Percentiles rank a stretch among this genome's conserved stretches.
Evolutionary conservation across 2,797 vertebrate species (phyloP).

Genomic region (Cetoscarus ocellatus): DNA sequence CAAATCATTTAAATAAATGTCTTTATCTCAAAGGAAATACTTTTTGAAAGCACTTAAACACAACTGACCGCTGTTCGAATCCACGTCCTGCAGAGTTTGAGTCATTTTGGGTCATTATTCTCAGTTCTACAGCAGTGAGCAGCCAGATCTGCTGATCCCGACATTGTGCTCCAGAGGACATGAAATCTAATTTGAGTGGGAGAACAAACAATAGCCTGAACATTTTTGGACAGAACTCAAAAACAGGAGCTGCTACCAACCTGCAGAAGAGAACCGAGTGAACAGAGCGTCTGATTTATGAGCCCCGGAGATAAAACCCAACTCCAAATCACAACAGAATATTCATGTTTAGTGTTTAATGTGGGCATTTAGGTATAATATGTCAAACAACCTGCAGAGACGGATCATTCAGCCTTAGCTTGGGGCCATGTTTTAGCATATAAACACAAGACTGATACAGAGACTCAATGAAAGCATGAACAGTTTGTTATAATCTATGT

Average conservation of each 20-base stretch:
- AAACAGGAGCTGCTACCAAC: slow-evolving; percentile 53
- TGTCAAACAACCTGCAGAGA: slow-evolving; percentile 20
- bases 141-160: slow-evolving; percentile 48
- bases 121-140: slow-evolving; percentile 22
- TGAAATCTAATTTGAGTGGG: slow-evolving; percentile 60
- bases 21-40: too few relatives aligned
- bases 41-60: neutral
- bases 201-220: slow-evolving; percentile 63
- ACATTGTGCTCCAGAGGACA: slow-evolving; percentile 43
- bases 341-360: slow-evolving; percentile 17
- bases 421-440: slow-evolving; percentile 9
- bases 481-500: slow-evolving; percentile 33
- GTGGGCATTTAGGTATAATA: slow-evolving; percentile 12
- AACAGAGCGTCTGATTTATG: slow-evolving; percentile 42
- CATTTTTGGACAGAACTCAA: slow-evolving; percentile 40
- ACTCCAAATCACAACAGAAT: slow-evolving; percentile 34
- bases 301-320: slow-evolving; percentile 34
- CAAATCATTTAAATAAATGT: neutral
- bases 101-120: slow-evolving; percentile 21
- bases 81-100: neutral
- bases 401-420: neutral
- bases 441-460: slow-evolving; percentile 17
- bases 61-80: slow-evolving; percentile 12
- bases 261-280: slow-evolving; percentile 35
- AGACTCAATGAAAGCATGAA: slow-evolving; percentile 16